Conservation (phyloP, 2,888 invertebrate genomes). For the Elegia similella region DNA sequence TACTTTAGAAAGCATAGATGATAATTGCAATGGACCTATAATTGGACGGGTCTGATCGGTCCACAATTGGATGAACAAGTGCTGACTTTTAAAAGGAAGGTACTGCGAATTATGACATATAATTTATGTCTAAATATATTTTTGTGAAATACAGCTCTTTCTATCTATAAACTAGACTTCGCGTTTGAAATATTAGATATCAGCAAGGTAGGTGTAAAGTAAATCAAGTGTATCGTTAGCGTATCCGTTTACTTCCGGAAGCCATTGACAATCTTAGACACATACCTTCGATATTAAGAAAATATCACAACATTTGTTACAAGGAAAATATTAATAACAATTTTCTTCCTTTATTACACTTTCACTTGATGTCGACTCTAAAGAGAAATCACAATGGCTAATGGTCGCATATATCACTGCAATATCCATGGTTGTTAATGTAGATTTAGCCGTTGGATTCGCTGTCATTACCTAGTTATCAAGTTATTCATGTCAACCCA, state of each 20-base stretch:
- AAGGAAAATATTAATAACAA: not conserved
- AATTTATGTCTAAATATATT: not conserved
- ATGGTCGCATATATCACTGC: too few species aligned
- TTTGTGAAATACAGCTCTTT: not conserved
- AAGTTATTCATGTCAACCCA: too few species aligned
- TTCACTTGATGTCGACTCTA: not conserved
- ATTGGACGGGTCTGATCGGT: too few species aligned
- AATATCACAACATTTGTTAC: not conserved
- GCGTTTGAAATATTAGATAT: not conserved
- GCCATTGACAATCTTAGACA: not conserved
- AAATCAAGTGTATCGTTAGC: slow-evolving; percentile 5
- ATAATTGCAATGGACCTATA: too few species aligned
- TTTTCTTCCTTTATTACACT: not conserved
- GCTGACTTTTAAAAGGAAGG: too few species aligned
- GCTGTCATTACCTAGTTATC: too few species aligned
- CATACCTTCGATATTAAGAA: too few species aligned
- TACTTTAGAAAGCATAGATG: too few species aligned
- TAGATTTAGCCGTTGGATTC: too few species aligned
- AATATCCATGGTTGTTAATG: too few species aligned
- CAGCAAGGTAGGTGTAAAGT: not conserved
- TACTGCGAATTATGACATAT: not conserved
- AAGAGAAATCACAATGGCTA: too few species aligned
- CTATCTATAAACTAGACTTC: slow-evolving; percentile 2
- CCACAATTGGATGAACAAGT: too few species aligned
- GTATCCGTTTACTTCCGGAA: slow-evolving; percentile 12